These are phyloP conservation scores for Drosophila biarmipes DNA, from an alignment of 1,140 invertebrate genomes.

Conservation along the genomic window DNA sequence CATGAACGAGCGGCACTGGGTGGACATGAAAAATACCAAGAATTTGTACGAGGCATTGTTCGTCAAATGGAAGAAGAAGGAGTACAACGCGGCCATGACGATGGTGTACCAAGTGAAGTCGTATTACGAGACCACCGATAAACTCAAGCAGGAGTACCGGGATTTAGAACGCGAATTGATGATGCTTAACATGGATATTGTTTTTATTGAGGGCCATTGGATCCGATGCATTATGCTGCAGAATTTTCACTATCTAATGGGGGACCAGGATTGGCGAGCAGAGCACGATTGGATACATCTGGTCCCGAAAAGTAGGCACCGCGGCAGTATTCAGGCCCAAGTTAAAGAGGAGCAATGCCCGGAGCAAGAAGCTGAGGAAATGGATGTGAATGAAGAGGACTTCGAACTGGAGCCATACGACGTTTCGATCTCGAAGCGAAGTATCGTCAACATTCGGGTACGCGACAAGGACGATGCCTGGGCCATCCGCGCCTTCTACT, in stretches of 20 bases:
- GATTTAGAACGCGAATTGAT: slow-evolving; percentile 68
- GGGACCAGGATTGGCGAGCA: slow-evolving; percentile 74
- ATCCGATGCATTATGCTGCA: slow-evolving; percentile 79
- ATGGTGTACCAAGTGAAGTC: slow-evolving; percentile 74
- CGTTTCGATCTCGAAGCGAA: slow-evolving; percentile 71
- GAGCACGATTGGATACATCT: slow-evolving; percentile 81
- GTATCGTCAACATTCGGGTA: slow-evolving; percentile 70
- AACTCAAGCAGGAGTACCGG: slow-evolving; percentile 59
- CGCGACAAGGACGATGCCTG: slow-evolving; percentile 80
- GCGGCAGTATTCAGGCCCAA: background rate
- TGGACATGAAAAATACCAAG: slow-evolving; percentile 66
- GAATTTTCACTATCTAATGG: slow-evolving; percentile 80
- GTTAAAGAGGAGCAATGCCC: background rate
- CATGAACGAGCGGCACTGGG: slow-evolving; percentile 75
- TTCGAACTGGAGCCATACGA: slow-evolving; percentile 32
- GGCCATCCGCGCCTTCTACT: slow-evolving; percentile 78
- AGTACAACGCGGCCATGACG: slow-evolving; percentile 78
- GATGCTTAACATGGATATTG: slow-evolving; percentile 81
- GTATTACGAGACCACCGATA: slow-evolving; percentile 75
- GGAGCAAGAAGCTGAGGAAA: background rate
- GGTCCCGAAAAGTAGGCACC: slow-evolving; percentile 22
- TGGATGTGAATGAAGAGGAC: slow-evolving; percentile 1
- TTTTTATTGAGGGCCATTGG: slow-evolving; percentile 80
- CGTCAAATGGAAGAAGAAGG: slow-evolving; percentile 77
- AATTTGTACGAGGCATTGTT: slow-evolving; percentile 71